A percentile compares a stretch with the other conserved stretches of the same genome.
Evolutionary conservation across 1,140 invertebrate species (phyloP).

Genomic region (Olivierus martensii): DNA sequence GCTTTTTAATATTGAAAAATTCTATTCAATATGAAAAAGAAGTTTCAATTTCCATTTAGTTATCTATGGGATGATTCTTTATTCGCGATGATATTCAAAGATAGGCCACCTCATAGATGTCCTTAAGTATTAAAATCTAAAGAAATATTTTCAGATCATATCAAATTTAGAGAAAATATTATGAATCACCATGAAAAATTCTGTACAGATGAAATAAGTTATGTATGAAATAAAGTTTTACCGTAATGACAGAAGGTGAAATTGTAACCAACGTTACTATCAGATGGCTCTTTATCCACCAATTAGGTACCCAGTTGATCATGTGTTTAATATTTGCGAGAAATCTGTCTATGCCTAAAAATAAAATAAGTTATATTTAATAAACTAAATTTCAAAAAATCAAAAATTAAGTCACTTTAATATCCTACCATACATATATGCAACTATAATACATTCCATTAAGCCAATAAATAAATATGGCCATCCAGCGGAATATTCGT

Average conservation of each 20-base stretch:
- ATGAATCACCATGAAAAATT: too few species aligned
- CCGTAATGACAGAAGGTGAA: slow-evolving; percentile 13
- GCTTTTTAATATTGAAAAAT: too few species aligned
- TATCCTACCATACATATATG: slow-evolving; percentile 29
- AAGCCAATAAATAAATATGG: slow-evolving; percentile 25
- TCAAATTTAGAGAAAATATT: too few species aligned
- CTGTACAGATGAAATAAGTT: too few species aligned
- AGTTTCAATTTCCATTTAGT: too few species aligned
- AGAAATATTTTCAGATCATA: too few species aligned
- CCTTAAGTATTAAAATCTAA: too few species aligned
- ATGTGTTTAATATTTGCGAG: slow-evolving; percentile 14
- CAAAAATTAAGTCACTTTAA: background rate
- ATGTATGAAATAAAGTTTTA: background rate
- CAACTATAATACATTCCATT: slow-evolving; percentile 27
- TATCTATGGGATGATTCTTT: too few species aligned
- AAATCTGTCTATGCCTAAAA: slow-evolving; percentile 16
- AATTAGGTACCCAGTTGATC: slow-evolving; percentile 15
- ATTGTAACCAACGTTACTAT: slow-evolving; percentile 14
- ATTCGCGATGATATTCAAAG: too few species aligned
- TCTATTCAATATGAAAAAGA: too few species aligned
- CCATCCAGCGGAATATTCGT: slow-evolving; percentile 25
- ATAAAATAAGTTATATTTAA: background rate
- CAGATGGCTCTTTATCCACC: slow-evolving; percentile 17
- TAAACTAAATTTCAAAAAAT: background rate
- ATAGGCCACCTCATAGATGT: too few species aligned